phyloP scores from a whole-genome alignment of 64 coral and sea anemone species.

The Catalaphyllia jardinei region DNA sequence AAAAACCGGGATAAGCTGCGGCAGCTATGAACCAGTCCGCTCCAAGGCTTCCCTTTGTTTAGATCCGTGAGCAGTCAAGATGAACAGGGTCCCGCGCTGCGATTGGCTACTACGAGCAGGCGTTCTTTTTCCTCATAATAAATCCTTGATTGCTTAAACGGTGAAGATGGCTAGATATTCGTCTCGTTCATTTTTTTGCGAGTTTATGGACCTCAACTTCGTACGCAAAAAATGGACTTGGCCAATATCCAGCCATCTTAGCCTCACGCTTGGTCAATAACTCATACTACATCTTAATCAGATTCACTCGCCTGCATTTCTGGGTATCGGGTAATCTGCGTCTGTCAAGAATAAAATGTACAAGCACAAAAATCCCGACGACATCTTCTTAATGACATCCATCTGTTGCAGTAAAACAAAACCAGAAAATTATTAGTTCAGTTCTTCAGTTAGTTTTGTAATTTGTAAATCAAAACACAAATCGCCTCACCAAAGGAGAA shows the following conservation, averaged over 20 bases:
- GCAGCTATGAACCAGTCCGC: too few species aligned
- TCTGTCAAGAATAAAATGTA: constrained; percentile 1
- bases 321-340: not conserved
- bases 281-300: not conserved
- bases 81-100: too few species aligned
- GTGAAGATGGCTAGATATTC: too few species aligned
- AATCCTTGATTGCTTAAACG: too few species aligned
- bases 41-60: too few species aligned
- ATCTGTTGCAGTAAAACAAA: not conserved
- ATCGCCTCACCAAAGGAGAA: not conserved
- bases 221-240: not conserved
- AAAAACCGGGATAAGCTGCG: too few species aligned
- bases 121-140: too few species aligned
- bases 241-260: too few species aligned
- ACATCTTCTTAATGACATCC: constrained; percentile 10
- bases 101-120: too few species aligned
- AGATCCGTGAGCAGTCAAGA: too few species aligned
- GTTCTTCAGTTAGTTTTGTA: not conserved
- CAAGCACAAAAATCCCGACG: not conserved
- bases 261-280: not conserved
- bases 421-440: not conserved
- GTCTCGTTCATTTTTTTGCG: too few species aligned
- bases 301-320: not conserved
- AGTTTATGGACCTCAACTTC: too few species aligned
- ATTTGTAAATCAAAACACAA: not conserved